These are phyloP conservation scores for Hydraecia micacea DNA, from an alignment of 2,888 invertebrate species.

Conservation along the genomic window DNA sequence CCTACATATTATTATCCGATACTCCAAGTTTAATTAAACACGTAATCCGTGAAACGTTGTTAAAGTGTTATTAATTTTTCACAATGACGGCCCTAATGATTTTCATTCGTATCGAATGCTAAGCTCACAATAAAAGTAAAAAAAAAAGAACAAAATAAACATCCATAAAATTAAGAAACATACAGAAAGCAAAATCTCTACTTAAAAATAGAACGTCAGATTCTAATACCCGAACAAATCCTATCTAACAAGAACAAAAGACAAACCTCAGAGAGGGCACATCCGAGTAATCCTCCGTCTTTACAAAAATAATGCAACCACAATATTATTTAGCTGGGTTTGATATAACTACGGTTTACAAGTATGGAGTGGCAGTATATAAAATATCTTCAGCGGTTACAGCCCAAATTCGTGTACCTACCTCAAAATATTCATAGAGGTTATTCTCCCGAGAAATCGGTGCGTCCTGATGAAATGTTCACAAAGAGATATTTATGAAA, in stretches of 20 bases:
- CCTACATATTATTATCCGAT: neutral
- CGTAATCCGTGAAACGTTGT: neutral
- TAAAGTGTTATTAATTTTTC: neutral
- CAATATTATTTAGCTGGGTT: slow-evolving; percentile 71
- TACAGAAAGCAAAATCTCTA: slow-evolving; percentile 63
- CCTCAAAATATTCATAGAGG: slow-evolving; percentile 84
- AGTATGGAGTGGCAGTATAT: slow-evolving; percentile 65
- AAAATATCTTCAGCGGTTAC: slow-evolving; percentile 74
- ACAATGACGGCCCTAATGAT: neutral
- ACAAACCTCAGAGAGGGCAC: slow-evolving; percentile 75
- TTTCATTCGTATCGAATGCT: neutral
- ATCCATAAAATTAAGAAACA: slow-evolving; percentile 44
- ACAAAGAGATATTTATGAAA: slow-evolving; percentile 78
- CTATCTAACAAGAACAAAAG: slow-evolving; percentile 79
- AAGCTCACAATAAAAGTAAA: neutral
- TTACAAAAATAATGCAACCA: slow-evolving; percentile 78
- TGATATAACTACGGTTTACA: slow-evolving; percentile 62
- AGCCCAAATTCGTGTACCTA: slow-evolving; percentile 79
- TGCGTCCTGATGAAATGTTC: slow-evolving; percentile 79
- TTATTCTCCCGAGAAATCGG: slow-evolving; percentile 79
- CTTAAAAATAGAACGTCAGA: slow-evolving; percentile 70
- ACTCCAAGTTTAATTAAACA: neutral
- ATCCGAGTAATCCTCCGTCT: slow-evolving; percentile 76
- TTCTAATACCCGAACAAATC: slow-evolving; percentile 77
- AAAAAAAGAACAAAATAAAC: slow-evolving; percentile 22